A percentile compares a stretch with the other conserved stretches of the same genome.
Evolutionary conservation across 2,113 vertebrate genomes (phyloP).

Genomic region (Bucco capensis): DNA sequence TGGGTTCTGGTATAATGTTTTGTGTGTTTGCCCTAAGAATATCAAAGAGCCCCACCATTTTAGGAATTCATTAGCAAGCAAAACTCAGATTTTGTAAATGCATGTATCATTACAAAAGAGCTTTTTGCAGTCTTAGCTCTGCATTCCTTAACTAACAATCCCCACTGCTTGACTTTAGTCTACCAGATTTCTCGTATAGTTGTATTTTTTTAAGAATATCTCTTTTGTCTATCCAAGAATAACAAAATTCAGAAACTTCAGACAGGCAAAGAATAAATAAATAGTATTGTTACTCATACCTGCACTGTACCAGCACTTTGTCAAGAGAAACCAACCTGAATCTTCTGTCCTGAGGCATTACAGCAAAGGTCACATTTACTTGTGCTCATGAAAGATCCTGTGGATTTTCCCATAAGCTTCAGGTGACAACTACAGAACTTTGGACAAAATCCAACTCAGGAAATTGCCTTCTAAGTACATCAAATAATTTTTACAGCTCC

Average conservation of each 20-base stretch:
- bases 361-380: background rate
- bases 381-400: background rate
- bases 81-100: background rate
- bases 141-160: background rate
- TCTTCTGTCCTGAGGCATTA: background rate
- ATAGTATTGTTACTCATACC: background rate
- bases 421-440: background rate
- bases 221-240: background rate
- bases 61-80: background rate
- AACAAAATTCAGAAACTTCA: background rate
- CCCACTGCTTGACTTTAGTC: background rate
- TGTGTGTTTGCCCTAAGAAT: background rate
- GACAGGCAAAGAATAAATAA: background rate
- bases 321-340: background rate
- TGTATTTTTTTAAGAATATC: background rate
- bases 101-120: background rate
- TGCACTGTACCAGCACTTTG: background rate
- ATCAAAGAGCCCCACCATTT: background rate
- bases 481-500: background rate
- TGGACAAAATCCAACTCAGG: conserved; percentile 28
- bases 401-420: conserved; percentile 13
- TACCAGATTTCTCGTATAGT: background rate
- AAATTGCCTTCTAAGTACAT: conserved; percentile 26
- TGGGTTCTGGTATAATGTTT: background rate
- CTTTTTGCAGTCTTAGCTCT: background rate